These are phyloP conservation scores for Anas georgica DNA, from an alignment of 2,797 vertebrate genomes.

Conservation along the genomic window DNA sequence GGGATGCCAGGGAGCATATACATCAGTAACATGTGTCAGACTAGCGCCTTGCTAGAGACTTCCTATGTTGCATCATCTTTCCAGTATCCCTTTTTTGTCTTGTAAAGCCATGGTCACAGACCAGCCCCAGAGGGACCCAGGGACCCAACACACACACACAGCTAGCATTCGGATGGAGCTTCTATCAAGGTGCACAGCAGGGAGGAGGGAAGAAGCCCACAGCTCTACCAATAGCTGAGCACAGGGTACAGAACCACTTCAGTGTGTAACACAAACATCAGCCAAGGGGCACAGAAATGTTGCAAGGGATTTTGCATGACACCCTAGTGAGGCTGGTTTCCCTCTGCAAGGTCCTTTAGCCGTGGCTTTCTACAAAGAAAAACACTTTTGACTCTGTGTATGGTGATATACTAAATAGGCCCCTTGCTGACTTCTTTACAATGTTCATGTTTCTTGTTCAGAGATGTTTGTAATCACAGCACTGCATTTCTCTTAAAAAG, in stretches of 20 bases:
- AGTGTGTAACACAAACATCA: neutral
- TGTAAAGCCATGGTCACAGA: neutral
- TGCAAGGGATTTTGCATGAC: neutral
- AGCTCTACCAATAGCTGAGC: neutral
- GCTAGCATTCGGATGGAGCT: neutral
- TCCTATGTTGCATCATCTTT: neutral
- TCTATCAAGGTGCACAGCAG: neutral
- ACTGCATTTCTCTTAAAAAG: neutral
- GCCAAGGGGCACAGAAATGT: fast-evolving
- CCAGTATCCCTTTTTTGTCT: neutral
- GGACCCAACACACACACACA: neutral
- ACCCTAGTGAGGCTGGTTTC: neutral
- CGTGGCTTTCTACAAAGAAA: neutral
- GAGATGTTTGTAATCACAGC: neutral
- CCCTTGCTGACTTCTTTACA: neutral
- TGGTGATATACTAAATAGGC: neutral
- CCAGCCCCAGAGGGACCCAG: neutral
- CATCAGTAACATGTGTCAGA: neutral
- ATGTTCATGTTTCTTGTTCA: neutral
- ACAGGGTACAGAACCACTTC: neutral
- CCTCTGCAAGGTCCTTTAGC: neutral
- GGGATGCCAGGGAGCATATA: neutral
- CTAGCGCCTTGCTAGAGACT: neutral
- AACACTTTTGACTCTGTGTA: neutral
- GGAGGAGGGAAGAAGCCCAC: neutral